Conservation (phyloP, 2,888 invertebrate species). For the Blomia tropicalis region DNA sequence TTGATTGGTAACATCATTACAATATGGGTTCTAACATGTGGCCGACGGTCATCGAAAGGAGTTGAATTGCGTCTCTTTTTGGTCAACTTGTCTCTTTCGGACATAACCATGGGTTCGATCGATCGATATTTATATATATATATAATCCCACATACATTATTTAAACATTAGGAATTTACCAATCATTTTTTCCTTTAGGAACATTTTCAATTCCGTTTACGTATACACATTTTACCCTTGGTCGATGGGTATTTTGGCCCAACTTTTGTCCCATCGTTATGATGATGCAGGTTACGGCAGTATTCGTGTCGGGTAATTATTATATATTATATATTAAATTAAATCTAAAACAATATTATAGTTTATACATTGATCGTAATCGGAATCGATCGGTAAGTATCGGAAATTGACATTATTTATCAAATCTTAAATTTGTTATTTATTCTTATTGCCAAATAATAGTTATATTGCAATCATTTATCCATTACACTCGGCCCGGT, state of each 20-base stretch:
- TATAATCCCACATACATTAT: no score
- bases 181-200: no score
- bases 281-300: slow-evolving; percentile 39
- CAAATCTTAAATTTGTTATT: not conserved
- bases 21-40: slow-evolving; percentile 38
- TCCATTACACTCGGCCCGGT: slow-evolving; percentile 35
- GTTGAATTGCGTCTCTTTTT: slow-evolving; percentile 47
- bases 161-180: no score
- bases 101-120: slow-evolving; percentile 70
- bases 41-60: slow-evolving; percentile 35
- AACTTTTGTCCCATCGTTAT: slow-evolving; percentile 40
- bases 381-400: slow-evolving; percentile 38
- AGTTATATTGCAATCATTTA: slow-evolving; percentile 35
- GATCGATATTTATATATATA: no score
- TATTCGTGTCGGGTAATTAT: slow-evolving; percentile 38
- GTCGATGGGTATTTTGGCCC: slow-evolving; percentile 40
- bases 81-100: slow-evolving; percentile 64
- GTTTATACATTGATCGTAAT: slow-evolving; percentile 40
- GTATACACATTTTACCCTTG: slow-evolving; percentile 35
- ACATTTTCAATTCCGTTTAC: slow-evolving; percentile 79
- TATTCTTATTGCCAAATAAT: no score
- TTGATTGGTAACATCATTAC: slow-evolving; percentile 40
- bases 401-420: not conserved
- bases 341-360: no score
- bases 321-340: no score